These are phyloP conservation scores for Sebastes wilsoni DNA, from an alignment of 2,797 vertebrate species.

Conservation along the genomic window DNA sequence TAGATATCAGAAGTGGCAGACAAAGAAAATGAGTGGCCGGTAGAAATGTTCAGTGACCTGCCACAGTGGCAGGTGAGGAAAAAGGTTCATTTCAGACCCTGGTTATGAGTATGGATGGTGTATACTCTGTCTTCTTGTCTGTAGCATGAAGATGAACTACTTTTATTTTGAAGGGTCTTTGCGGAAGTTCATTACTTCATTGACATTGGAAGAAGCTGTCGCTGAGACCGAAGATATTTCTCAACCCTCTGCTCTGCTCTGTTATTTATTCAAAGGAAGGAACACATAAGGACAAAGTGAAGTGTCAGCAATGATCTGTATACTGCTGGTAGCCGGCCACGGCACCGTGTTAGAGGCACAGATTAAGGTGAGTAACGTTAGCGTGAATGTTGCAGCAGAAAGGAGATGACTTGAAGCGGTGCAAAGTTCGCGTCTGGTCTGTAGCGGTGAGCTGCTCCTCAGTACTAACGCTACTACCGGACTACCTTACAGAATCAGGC, in stretches of 20 bases:
- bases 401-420: neutral
- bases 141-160: neutral
- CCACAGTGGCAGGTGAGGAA: no score
- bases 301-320: conserved; percentile 78
- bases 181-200: conserved; percentile 14
- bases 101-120: neutral
- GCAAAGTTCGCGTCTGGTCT: conserved; percentile 35
- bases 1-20: no score
- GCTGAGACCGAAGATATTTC: accelerated
- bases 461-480: neutral
- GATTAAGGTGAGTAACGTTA: no score
- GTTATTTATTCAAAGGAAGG: neutral
- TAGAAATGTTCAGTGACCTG: no score
- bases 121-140: neutral
- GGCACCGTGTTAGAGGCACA: conserved; percentile 78
- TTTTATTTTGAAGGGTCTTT: conserved; percentile 55
- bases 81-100: no score
- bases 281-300: neutral
- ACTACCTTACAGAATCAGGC: accelerated
- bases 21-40: no score
- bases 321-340: conserved; percentile 86
- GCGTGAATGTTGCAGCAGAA: neutral
- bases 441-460: neutral
- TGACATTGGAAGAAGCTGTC: neutral
- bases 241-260: accelerated